Base-by-base conservation (phyloP, 2,888 invertebrate species). In the Artemia sp. region DNA sequence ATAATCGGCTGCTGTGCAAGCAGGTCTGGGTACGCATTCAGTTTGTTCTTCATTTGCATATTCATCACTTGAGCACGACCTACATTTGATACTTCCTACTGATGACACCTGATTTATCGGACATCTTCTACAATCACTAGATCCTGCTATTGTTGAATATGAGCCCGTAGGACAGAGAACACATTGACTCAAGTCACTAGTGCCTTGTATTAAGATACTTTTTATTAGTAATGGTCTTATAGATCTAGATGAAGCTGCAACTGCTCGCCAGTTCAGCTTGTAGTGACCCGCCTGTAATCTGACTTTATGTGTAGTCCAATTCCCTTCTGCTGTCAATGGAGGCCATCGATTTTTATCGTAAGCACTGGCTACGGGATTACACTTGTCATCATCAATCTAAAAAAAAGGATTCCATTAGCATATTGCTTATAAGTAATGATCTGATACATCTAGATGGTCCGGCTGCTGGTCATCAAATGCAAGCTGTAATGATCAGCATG, bases 261-360 rank as follows among this genome's bases (percentile, higher is more conserved):
- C 77, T 0, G 81, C 80, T 73, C 80, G 80, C 83, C 83, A 83
- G 70, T 80, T 79, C 14, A 83, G 77, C 51, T 82, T 79, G 75
- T 83, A 83, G 69, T 80, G 76, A 2, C 83, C 82, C 3, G 78
- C 75, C 70, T 79, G 79, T 67, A 83, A 75, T 6, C 77, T 74
- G 2, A 81, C 76, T 70, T 77, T 72, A 64, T 53, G 76, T 12
- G 76, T 77, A 72, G 77, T 75, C 81, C 81, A 82, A 72, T 79
- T 76, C 5, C 80, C 81, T 71, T 80, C 80, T 14, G 77, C 77
- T 0, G 81, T 81, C 11, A 75, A 72, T 7, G 76, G 74, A 1
- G 80, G 81, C 79, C 80, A 81, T 52, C 76, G 76, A 73, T 76
- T 78, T 50, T 77, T 24, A n/a, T 58, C 77, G 70, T 79, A 77